Base-by-base conservation (phyloP, 2,797 vertebrate species). In the Dicrostonyx torquatus region DNA sequence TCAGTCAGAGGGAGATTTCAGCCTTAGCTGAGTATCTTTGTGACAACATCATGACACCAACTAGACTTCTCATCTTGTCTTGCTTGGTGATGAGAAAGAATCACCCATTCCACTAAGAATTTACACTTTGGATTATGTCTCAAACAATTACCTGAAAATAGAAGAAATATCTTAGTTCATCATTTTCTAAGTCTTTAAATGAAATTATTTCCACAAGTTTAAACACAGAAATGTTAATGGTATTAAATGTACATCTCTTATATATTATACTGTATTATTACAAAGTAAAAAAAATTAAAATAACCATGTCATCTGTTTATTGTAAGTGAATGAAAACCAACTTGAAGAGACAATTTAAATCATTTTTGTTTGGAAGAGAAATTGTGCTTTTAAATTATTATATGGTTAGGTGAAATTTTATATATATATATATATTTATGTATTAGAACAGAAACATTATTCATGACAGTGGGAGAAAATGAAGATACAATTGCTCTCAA, bases 1-100 rank as follows among this genome's bases (percentile, higher is more conserved):
- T 13, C 43, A 96, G 84, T 26, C 93, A 96, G 87, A 95, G 96
- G 85, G 77, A 90, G 80, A 88, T 72, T 40, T 68, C 45, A 93
- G 45, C 10, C 34, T 79, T 86, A 68, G 0, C 2, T 88, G 77
- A 90, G 15, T 53, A 91, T 91, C 82, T 62, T 58, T 26, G 18
- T 58, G 95, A 88, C 73, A 90, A 58, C 13, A 62, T 6, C n/a
- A 43, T 40, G 93, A 83, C 80, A 89, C 58, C 20, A 66, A 76
- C 53, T 62, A 60, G 18, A 37, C 94, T 95, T 91, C 73, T 76
- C 12, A 85, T 62, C 85, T 82, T 82, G 76, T 77, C 20, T 73
- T 96, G 20, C 26, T 78, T 95, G 89, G 75, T 70, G 0, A 53
- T 43, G 78, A 83, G 66, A 88, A 14, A 86, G 48, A 94, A 86